Conservation (phyloP, 2,113 vertebrate genomes). For the Cebidichthys violaceus region DNA sequence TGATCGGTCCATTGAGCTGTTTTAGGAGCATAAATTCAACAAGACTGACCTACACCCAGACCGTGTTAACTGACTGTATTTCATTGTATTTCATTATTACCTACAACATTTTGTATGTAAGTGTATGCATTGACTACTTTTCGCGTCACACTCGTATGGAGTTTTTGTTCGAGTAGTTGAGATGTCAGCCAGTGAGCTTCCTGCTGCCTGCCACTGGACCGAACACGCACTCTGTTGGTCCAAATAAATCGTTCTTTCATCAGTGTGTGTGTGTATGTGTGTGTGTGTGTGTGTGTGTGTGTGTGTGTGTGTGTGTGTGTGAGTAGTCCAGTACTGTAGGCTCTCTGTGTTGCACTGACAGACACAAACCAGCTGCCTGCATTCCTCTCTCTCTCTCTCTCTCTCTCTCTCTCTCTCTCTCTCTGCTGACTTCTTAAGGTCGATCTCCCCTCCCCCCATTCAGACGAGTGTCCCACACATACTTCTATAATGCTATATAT, state of each 20-base stretch:
- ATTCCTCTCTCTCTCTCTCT: conserved; percentile 71
- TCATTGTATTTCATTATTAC: neutral
- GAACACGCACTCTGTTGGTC: conserved; percentile 72
- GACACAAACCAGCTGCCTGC: conserved; percentile 79
- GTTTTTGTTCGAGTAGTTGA: conserved; percentile 61
- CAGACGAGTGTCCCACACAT: conserved; percentile 58
- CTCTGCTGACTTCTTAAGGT: conserved; percentile 64
- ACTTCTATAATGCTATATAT: conserved; percentile 64
- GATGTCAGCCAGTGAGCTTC: conserved; percentile 65
- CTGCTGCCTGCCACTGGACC: conserved; percentile 60
- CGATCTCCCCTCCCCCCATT: conserved; percentile 65
- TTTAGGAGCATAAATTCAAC: neutral
- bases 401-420: conserved; percentile 65
- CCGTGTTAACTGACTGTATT: neutral
- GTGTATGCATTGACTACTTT: conserved; percentile 21
- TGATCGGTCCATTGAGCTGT: neutral
- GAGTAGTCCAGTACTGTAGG: conserved; percentile 72
- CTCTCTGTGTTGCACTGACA: conserved; percentile 78
- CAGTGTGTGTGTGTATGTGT: conserved; percentile 45
- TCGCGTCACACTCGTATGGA: conserved; percentile 13
- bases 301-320: conserved; percentile 32
- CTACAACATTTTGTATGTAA: conserved; percentile 8
- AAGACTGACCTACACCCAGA: neutral
- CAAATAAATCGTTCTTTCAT: conserved; percentile 81
- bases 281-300: conserved; percentile 27